These are phyloP conservation scores for Rana temporaria DNA, from an alignment of 2,113 vertebrate genomes.

Conservation along the genomic window DNA sequence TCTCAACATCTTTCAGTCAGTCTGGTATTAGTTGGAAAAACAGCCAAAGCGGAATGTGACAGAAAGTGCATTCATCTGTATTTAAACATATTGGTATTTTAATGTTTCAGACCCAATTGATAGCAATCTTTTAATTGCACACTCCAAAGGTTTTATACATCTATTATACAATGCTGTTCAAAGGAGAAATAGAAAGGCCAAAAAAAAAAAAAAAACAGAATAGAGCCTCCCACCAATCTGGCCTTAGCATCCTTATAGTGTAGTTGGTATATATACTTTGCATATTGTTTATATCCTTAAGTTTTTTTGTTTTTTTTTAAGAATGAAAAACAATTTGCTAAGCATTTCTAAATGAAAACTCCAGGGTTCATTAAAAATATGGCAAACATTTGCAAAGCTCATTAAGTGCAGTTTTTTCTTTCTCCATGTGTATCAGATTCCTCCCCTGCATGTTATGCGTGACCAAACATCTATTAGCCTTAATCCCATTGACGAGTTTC, in stretches of 20 bases:
- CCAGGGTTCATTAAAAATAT: conserved; percentile 90
- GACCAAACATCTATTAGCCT: conserved; percentile 91
- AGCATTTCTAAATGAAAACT: conserved; percentile 89
- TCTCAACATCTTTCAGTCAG: no score
- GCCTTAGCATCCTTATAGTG: conserved; percentile 77
- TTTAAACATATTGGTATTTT: no score
- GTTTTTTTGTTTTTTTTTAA: conserved; percentile 78
- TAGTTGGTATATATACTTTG: conserved; percentile 77
- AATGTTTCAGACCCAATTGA: no score
- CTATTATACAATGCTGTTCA: no score
- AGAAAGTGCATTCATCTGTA: no score
- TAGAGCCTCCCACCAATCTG: neutral
- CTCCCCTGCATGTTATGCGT: conserved; percentile 83
- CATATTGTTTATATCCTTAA: conserved; percentile 82
- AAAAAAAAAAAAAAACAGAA: conserved; percentile 72
- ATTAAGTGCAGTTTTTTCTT: conserved; percentile 82
- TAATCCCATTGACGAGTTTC: conserved; percentile 84
- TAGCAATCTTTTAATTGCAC: no score
- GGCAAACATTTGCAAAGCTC: conserved; percentile 91
- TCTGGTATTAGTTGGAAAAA: no score
- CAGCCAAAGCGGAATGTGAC: no score
- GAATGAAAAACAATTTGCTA: conserved; percentile 88
- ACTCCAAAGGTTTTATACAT: no score
- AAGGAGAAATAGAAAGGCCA: no score
- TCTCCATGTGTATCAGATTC: conserved; percentile 79